Percentiles rank a stretch among this genome's conserved stretches.
Conservation (phyloP, 2,113 vertebrate species). For the Ahaetulla prasina region DNA sequence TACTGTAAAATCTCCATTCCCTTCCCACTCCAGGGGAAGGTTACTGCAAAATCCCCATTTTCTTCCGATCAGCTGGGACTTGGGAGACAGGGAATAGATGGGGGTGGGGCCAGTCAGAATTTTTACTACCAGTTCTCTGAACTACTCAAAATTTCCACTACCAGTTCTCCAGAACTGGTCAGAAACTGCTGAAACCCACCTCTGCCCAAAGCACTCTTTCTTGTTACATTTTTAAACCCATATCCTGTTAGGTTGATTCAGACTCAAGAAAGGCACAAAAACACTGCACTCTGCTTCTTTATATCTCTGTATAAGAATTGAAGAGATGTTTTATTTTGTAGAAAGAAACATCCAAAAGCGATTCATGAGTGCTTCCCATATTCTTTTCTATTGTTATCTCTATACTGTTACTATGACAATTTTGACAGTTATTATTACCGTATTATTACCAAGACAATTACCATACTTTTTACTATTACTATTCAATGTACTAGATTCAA, state of each 20-base stretch:
- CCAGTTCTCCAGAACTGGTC: too few species aligned
- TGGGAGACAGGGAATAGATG: too few species aligned
- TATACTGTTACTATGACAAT: not conserved
- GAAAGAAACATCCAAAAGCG: not conserved
- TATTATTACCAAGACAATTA: not conserved
- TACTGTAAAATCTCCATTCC: too few species aligned
- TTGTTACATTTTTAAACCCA: not conserved
- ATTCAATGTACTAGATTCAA: not conserved
- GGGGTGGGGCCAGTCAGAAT: too few species aligned
- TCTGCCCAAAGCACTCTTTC: not conserved
- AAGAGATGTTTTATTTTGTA: not conserved
- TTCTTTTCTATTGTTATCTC: not conserved
- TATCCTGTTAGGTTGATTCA: not conserved
- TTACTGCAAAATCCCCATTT: too few species aligned
- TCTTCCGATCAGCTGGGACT: too few species aligned
- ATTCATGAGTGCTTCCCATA: not conserved
- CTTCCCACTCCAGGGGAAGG: too few species aligned
- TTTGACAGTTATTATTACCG: not conserved
- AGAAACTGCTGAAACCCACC: too few species aligned
- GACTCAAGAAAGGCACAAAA: not conserved
- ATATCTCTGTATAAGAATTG: not conserved
- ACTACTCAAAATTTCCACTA: too few species aligned
- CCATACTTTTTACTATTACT: not conserved
- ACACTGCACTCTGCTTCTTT: not conserved
- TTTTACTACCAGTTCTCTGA: too few species aligned